phyloP scores from a whole-genome alignment of 2,888 invertebrate species.

The Lymantria dispar region DNA sequence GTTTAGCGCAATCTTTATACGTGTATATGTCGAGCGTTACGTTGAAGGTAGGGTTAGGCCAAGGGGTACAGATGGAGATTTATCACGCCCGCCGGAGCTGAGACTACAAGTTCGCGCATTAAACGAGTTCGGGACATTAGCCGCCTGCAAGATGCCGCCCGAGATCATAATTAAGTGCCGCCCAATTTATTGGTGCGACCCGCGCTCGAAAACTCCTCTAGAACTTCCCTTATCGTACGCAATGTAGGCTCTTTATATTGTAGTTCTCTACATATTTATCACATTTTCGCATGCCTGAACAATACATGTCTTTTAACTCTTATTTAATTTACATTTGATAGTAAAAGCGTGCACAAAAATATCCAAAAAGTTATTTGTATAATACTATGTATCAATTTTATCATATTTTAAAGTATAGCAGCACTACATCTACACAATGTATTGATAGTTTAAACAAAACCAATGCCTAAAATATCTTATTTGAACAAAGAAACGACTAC shows the following conservation, averaged over 20 bases:
- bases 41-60: slow-evolving; percentile 44
- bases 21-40: slow-evolving; percentile 30
- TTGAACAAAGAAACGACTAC: too few relatives aligned
- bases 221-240: slow-evolving; percentile 79
- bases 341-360: too few relatives aligned
- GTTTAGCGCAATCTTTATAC: slow-evolving; percentile 23
- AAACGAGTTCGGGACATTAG: slow-evolving; percentile 81
- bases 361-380: too few relatives aligned
- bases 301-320: too few relatives aligned
- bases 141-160: slow-evolving; percentile 81
- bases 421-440: too few relatives aligned
- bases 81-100: slow-evolving; percentile 77
- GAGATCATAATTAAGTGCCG: slow-evolving; percentile 83
- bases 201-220: slow-evolving; percentile 75
- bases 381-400: too few relatives aligned
- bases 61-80: slow-evolving; percentile 73
- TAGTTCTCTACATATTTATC: slow-evolving; percentile 69
- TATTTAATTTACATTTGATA: too few relatives aligned
- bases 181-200: slow-evolving; percentile 82
- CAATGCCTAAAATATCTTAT: too few relatives aligned
- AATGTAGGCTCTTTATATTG: slow-evolving; percentile 79
- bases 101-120: slow-evolving; percentile 81
- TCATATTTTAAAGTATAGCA: too few relatives aligned
- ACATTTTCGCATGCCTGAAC: slow-evolving; percentile 39
- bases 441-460: too few relatives aligned